Conservation (phyloP, 2,797 vertebrate species). For the Australoheros facetus region DNA sequence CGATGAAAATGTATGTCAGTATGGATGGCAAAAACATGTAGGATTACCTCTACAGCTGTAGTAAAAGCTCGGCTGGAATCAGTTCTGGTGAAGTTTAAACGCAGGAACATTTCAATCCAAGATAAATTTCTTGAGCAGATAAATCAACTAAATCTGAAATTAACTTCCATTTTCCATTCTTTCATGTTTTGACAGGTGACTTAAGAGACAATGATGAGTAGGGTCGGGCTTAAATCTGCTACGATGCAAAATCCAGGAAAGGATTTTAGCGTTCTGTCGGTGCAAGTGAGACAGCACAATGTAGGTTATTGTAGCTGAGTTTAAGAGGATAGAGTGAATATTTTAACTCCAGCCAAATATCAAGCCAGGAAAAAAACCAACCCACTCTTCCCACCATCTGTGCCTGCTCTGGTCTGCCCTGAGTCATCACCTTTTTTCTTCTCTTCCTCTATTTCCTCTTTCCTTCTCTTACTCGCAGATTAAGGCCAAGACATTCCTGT, state of each 20-base stretch:
- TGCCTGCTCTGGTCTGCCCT: not conserved
- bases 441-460: not conserved
- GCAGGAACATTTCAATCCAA: conserved; percentile 13
- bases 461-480: conserved; percentile 11
- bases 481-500: conserved; percentile 49
- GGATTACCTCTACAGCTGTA: conserved; percentile 11
- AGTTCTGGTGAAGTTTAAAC: conserved; percentile 19
- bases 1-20: conserved; percentile 1
- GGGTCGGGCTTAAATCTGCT: not conserved
- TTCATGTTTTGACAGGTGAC: conserved; percentile 8
- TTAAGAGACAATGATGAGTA: not conserved
- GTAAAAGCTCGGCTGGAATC: conserved; percentile 9
- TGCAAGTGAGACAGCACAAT: not conserved
- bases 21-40: not conserved
- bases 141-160: conserved; percentile 13
- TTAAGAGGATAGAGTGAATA: not conserved
- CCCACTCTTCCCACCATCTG: conserved; percentile 1
- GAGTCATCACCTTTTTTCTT: conserved; percentile 8
- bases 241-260: conserved; percentile 1
- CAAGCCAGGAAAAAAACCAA: not conserved
- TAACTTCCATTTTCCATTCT: conserved; percentile 12
- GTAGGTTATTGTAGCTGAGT: not conserved
- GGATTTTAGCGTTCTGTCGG: not conserved
- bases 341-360: not conserved
- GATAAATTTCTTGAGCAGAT: conserved; percentile 28